phyloP scores from a whole-genome alignment of 2,888 invertebrate species.

The Thera obeliscata region DNA sequence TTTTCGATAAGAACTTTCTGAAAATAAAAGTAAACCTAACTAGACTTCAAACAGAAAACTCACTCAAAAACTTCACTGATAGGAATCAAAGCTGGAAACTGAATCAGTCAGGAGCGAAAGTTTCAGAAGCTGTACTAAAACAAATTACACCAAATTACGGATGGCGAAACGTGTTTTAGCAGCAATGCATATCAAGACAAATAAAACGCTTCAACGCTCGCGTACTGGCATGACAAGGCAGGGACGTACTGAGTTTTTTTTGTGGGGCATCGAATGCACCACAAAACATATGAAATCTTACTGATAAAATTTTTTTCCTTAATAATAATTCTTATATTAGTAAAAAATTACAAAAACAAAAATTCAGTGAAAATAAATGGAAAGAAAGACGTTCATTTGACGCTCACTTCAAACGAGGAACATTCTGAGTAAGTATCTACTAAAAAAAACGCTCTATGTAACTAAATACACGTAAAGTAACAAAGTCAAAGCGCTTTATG shows the following conservation, averaged over 20 bases:
- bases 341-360: no score
- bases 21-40: not conserved
- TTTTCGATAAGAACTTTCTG: no score
- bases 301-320: no score
- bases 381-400: no score
- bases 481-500: no score
- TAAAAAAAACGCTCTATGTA: no score
- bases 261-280: not conserved
- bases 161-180: conserved; percentile 14
- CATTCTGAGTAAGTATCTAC: no score
- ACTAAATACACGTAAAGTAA: no score
- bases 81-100: not conserved
- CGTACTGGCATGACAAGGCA: conserved; percentile 13
- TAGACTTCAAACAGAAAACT: not conserved
- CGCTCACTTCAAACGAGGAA: no score
- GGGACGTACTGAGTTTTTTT: conserved; percentile 2
- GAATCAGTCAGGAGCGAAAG: conserved; percentile 3
- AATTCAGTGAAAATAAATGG: no score
- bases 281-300: no score
- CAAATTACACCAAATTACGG: conserved; percentile 18
- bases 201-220: conserved; percentile 22
- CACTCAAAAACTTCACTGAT: not conserved
- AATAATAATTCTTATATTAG: no score
- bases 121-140: conserved; percentile 14
- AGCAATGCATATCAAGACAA: conserved; percentile 24